Evolutionary conservation across 92 coral and sea anemone genomes (phyloP).

Genomic region (Metridium senile): DNA sequence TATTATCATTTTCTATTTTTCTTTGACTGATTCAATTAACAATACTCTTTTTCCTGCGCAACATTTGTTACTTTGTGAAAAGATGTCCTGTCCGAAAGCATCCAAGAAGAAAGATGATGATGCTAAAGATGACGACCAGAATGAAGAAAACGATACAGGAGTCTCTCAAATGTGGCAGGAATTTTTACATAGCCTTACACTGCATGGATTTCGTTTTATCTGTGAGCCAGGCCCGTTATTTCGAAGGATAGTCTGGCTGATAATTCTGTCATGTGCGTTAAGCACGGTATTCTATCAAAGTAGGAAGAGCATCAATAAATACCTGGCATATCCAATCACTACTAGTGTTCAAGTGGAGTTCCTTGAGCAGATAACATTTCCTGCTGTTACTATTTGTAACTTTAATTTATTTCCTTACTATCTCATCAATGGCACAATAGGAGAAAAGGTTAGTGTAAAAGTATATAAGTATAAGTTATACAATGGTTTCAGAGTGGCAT

Average conservation of each 20-base stretch:
- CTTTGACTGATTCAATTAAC: not conserved
- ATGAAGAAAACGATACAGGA: constrained; percentile 6
- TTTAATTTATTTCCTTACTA: constrained; percentile 94
- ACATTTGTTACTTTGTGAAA: not conserved
- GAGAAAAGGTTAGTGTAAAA: constrained; percentile 79
- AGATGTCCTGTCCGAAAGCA: constrained; percentile 26
- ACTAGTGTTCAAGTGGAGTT: constrained; percentile 98
- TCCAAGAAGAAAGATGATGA: constrained; percentile 57
- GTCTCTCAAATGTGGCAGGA: constrained; percentile 82
- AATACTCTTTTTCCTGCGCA: not conserved
- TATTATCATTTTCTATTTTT: not conserved
- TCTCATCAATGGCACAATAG: constrained; percentile 93
- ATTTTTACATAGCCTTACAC: constrained; percentile 90
- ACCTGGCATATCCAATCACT: constrained; percentile 92
- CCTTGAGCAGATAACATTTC: constrained; percentile 85
- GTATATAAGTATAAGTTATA: not conserved
- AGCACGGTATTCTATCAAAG: constrained; percentile 78
- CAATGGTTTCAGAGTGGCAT: too few species aligned
- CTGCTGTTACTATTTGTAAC: constrained; percentile 95
- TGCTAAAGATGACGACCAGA: constrained; percentile 25
- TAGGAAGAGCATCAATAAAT: constrained; percentile 88
- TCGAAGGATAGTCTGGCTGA: constrained; percentile 82
- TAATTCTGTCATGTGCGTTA: constrained; percentile 72
- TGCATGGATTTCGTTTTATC: constrained; percentile 94
- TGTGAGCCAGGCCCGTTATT: constrained; percentile 85